Conservation (phyloP, 2,888 invertebrate genomes). For the Crepidodera aurea region DNA sequence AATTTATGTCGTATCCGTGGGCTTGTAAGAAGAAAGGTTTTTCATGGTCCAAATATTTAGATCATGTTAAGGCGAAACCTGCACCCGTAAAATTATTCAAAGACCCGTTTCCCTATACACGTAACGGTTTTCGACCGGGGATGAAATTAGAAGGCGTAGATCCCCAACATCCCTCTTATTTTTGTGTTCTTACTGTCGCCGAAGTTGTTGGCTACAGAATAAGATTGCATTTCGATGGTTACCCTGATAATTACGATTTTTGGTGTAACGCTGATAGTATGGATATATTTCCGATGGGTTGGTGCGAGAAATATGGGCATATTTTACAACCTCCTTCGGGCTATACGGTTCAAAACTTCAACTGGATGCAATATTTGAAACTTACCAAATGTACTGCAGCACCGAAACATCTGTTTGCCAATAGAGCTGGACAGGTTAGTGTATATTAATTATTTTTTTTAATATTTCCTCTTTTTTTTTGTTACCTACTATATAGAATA, state of each 20-base stretch:
- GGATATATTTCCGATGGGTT: conserved; percentile 92
- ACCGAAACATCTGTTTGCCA: conserved; percentile 78
- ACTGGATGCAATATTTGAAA: conserved; percentile 85
- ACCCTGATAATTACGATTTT: conserved; percentile 86
- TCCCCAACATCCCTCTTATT: conserved; percentile 87
- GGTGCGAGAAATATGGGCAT: conserved; percentile 87
- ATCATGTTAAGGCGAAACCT: conserved; percentile 74
- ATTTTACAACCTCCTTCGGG: conserved; percentile 81
- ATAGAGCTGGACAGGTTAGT: conserved; percentile 71
- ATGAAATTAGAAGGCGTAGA: conserved; percentile 95
- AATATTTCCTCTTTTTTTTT: no score
- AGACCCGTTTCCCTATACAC: conserved; percentile 77
- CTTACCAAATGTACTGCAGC: conserved; percentile 79
- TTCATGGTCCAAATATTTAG: conserved; percentile 80
- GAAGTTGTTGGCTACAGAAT: conserved; percentile 85
- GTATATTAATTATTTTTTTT: conserved; percentile 14
- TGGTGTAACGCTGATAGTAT: conserved; percentile 94
- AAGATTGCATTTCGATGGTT: conserved; percentile 91
- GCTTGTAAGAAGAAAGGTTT: conserved; percentile 76
- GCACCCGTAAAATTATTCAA: conserved; percentile 82
- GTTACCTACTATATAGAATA: no score
- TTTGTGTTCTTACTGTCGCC: conserved; percentile 87
- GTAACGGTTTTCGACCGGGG: conserved; percentile 80
- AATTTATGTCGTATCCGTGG: conserved; percentile 69
- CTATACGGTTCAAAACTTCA: conserved; percentile 70